A percentile compares a stretch with the other conserved stretches of the same genome.
Evolutionary conservation across 2,113 vertebrate genomes (phyloP).

Genomic region (Thinocorus orbignyianus): DNA sequence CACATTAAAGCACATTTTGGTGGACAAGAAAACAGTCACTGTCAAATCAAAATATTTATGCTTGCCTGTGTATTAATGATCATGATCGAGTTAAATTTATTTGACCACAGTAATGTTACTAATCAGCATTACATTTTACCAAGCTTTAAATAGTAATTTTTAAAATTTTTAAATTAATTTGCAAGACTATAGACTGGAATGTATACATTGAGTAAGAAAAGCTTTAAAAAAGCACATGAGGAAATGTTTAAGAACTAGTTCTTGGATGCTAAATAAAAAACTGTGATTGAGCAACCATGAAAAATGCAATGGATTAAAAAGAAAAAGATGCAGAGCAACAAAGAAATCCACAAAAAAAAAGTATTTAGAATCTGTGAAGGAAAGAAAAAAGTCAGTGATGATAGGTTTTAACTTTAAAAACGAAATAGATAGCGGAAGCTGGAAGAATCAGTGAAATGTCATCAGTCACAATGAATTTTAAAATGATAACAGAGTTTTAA

Average conservation of each 20-base stretch:
- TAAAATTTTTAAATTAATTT: background rate
- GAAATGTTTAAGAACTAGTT: background rate
- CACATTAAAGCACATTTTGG: background rate
- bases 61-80: background rate
- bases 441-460: background rate
- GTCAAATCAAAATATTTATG: background rate
- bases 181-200: background rate
- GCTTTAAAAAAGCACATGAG: background rate
- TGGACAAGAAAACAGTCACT: background rate
- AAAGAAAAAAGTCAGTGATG: background rate
- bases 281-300: background rate
- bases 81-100: background rate
- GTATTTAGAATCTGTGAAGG: background rate
- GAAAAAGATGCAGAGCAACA: background rate
- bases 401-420: background rate
- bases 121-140: background rate
- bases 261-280: background rate
- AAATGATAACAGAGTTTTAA: background rate
- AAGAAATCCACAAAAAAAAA: background rate
- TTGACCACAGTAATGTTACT: background rate
- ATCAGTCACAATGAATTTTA: background rate
- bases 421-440: background rate
- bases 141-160: background rate
- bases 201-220: background rate
- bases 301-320: background rate